Conservation (phyloP, 2,797 vertebrate genomes). For the Pygocentrus nattereri region DNA sequence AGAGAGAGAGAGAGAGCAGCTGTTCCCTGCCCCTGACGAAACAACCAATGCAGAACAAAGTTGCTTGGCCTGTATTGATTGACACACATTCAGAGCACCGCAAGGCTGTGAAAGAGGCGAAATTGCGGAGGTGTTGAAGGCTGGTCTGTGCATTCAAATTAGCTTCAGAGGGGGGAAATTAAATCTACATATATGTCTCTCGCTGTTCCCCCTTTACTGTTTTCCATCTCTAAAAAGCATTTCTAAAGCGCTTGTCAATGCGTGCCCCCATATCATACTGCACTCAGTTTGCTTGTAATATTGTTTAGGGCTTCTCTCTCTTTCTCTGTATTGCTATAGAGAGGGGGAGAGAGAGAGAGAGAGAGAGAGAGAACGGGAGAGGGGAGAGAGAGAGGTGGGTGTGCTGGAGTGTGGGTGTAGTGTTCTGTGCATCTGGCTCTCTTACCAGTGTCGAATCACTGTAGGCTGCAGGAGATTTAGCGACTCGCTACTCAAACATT, state of each 20-base stretch:
- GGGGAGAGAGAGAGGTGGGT: slow-evolving; percentile 18
- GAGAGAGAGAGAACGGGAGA: neutral
- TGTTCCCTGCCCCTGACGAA: slow-evolving; percentile 40
- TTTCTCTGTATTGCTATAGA: neutral
- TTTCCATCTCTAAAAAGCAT: neutral
- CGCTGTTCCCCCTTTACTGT: neutral
- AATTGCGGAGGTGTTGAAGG: slow-evolving; percentile 40
- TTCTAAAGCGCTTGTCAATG: slow-evolving; percentile 3
- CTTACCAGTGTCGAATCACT: slow-evolving; percentile 31
- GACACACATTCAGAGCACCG: slow-evolving; percentile 54
- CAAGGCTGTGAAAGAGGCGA: slow-evolving; percentile 34
- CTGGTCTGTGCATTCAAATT: slow-evolving; percentile 46
- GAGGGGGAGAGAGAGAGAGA: neutral
- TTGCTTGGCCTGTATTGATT: slow-evolving; percentile 50
- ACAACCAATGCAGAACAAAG: slow-evolving; percentile 49
- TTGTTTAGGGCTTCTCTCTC: slow-evolving; percentile 2
- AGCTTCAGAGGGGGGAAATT: slow-evolving; percentile 2
- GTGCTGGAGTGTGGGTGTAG: slow-evolving; percentile 47
- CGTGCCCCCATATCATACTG: slow-evolving; percentile 5
- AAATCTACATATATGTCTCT: neutral
- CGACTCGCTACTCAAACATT: slow-evolving; percentile 45
- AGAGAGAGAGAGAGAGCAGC: slow-evolving; percentile 41
- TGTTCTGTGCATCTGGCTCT: slow-evolving; percentile 36
- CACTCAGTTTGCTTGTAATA: slow-evolving; percentile 10
- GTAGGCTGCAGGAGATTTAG: slow-evolving; percentile 36